Base-by-base conservation (phyloP, 2,888 invertebrate genomes). In the Nomada lathburiana region DNA sequence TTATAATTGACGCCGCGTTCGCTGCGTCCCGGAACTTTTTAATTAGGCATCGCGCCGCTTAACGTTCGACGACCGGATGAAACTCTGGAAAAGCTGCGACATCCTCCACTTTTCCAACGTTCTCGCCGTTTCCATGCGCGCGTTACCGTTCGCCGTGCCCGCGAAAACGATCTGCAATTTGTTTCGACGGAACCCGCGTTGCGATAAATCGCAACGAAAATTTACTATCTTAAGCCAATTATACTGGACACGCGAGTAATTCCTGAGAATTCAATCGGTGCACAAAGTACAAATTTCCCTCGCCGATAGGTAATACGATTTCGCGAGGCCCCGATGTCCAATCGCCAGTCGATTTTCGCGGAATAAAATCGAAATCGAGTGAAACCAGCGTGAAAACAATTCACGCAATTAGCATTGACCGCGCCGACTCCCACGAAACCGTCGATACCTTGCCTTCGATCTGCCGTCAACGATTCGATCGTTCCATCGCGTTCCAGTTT, bases 401-500 rank as follows among this genome's bases (percentile, higher is more conserved):
- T 36, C 36, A 7, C 13, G 10, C 13, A 2, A 26, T 26, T 26
- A 26, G 26, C 26, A 26, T 26, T 26, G 26, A 26, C 26, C 26
- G 36, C 13, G 10, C 13, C n/a, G 60, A 47, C 44, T 70, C 20
- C 7, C 50, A 70, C 36, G 70, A 71, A 71, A 62, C n/a, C 13
- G 18, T 20, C n/a, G 20, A 20, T 16, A 3, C n/a, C 70, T 65
- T 63, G 80, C 68, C 29, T 75, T 70, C 23, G 70, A 50, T 60
- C 82, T 64, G 60, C 78, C 67, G 65, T 36, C 36, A 36, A 69
- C 69, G 55, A 59, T 69, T 80, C 73, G 84, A 76, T 76, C 52
- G 68, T 77, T 73, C 76, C 77, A 47, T 67, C 79, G 44, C 76
- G 85, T 59, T 65, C 85, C 84, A 86, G 86, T 86, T 87, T 86